Base-by-base conservation (phyloP, 2,113 vertebrate genomes). In the Chloebia gouldiae region DNA sequence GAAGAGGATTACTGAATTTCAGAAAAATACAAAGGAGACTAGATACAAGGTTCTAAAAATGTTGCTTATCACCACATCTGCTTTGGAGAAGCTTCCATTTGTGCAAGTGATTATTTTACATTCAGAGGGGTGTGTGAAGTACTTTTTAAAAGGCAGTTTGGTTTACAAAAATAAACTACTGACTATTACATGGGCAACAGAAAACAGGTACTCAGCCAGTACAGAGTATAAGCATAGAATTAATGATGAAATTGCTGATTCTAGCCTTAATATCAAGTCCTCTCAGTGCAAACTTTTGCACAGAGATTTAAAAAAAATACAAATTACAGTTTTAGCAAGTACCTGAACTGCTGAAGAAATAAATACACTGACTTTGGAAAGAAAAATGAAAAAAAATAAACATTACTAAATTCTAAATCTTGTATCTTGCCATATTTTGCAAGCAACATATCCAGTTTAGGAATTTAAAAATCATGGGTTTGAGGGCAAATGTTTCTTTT, bases 1-100 rank as follows among this genome's bases (percentile, higher is more conserved):
- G 60, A 82, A 92, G 64, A 45, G 88, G 93, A 96, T 96, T 96
- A 96, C 90, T 49, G 90, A 93, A 92, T 95, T 96, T 96, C 93
- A 96, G 90, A 88, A 92, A 95, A 75, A 83, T 93, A 96, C 94
- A 96, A 96, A 94, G 81, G 90, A 92, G 72, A 63, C 72, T 27
- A 86, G 79, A 83, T 86, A 77, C 47, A 82, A 83, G 59, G 79
- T 73, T 94, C 93, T 88, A 27, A 92, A 96, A 93, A 68, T 75
- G 79, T 68, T 49, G 47, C 64, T 95, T 96, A 92, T 92, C 92
- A 73, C 77, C 92, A 90, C 68, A 93, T 81, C 79, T 93, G 20
- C 56, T 90, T 96, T 56, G 71, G 82, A 83, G 44, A 86, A 84
- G 86, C 60, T 96, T 97, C 94, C 51, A 22, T 88, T 95, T 88